Evolutionary conservation across 2,113 vertebrate species (phyloP).

Genomic region (Ammodramus savannarum): DNA sequence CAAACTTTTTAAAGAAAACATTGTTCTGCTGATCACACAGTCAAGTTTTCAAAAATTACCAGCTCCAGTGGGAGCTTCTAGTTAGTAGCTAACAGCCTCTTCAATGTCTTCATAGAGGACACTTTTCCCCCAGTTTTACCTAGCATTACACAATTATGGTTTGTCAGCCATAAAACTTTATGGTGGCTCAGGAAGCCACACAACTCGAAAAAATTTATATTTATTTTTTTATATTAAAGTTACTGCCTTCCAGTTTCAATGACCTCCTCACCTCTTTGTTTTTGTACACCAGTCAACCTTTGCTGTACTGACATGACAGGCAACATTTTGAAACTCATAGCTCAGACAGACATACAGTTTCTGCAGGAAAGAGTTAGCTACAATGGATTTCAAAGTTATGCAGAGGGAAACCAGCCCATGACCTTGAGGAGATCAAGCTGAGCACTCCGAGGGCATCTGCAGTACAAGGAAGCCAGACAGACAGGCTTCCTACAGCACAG

Average conservation of each 20-base stretch:
- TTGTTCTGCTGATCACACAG: neutral
- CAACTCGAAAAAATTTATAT: rapidly evolving
- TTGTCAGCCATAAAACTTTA: neutral
- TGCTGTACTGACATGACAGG: neutral
- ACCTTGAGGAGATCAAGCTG: neutral
- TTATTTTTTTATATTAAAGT: neutral
- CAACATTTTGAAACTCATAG: neutral
- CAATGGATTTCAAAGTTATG: neutral
- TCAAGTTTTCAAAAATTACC: neutral
- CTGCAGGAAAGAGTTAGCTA: neutral
- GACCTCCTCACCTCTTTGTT: neutral
- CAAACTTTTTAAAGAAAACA: neutral
- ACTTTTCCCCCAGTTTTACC: neutral
- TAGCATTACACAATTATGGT: neutral
- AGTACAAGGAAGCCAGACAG: neutral
- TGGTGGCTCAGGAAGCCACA: neutral
- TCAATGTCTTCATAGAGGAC: neutral
- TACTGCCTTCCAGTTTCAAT: neutral
- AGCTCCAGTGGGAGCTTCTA: neutral
- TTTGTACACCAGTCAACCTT: neutral
- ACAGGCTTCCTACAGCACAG: neutral
- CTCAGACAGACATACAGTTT: neutral
- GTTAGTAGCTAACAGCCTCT: neutral
- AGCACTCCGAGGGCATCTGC: neutral
- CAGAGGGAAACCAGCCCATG: neutral